phyloP scores from a whole-genome alignment of 2,888 invertebrate species.

The Cyclophora albipunctata region DNA sequence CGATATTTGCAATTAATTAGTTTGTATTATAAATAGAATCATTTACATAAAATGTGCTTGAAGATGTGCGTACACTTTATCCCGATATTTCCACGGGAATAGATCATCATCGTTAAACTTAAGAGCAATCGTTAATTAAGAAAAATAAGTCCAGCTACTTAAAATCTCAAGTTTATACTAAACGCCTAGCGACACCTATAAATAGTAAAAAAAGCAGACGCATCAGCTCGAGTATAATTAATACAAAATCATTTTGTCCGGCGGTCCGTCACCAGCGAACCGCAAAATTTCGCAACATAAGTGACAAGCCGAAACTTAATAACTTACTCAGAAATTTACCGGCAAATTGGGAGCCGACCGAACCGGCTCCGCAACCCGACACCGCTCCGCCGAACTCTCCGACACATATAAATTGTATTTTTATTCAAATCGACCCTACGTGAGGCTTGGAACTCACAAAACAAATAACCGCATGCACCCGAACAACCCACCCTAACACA shows the following conservation, averaged over 20 bases:
- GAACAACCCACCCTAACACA: constrained; percentile 36
- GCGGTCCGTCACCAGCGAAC: constrained; percentile 37
- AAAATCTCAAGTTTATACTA: too few species aligned
- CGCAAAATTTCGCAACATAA: constrained; percentile 69
- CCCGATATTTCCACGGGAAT: too few species aligned
- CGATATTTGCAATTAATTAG: too few species aligned
- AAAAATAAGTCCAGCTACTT: too few species aligned
- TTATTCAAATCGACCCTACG: constrained; percentile 73
- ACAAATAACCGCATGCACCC: constrained; percentile 61
- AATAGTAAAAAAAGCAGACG: constrained; percentile 3
- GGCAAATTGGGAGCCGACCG: constrained; percentile 69
- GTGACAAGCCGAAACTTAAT: constrained; percentile 75
- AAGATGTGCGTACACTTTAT: too few species aligned
- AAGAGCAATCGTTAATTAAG: too few species aligned
- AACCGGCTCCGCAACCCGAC: constrained; percentile 70
- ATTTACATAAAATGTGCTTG: too few species aligned
- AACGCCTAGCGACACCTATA: too few species aligned
- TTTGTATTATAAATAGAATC: too few species aligned
- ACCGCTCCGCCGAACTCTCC: constrained; percentile 62
- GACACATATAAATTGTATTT: constrained; percentile 75
- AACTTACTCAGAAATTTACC: constrained; percentile 73
- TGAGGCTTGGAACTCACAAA: constrained; percentile 69
- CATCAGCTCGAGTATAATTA: constrained; percentile 24
- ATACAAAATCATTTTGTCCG: constrained; percentile 24
- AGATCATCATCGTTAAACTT: too few species aligned